Conservation (phyloP, 2,113 vertebrate species). For the Silurus asotus region DNA sequence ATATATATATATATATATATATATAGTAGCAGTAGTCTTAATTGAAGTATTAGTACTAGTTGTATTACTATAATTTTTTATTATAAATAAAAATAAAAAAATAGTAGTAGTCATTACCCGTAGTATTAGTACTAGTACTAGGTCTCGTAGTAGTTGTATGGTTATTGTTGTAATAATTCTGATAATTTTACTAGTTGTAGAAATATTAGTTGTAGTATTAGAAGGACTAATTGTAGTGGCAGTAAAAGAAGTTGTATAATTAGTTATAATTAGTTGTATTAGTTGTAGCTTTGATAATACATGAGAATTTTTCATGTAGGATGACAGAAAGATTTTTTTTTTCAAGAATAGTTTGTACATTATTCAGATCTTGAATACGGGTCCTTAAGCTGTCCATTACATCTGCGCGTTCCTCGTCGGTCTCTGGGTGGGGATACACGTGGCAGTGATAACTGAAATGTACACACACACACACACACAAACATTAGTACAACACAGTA, state of each 20-base stretch:
- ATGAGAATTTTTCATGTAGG: too few relatives aligned
- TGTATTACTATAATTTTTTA: too few relatives aligned
- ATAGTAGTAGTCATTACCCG: too few relatives aligned
- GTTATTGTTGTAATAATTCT: background rate
- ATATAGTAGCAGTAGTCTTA: too few relatives aligned
- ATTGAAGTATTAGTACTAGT: too few relatives aligned
- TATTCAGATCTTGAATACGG: constrained; percentile 90
- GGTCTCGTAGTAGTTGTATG: too few relatives aligned
- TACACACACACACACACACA: background rate
- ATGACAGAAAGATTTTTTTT: too few relatives aligned
- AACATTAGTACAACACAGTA: background rate
- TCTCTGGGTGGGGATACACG: constrained; percentile 89
- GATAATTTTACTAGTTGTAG: background rate
- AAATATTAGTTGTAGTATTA: background rate
- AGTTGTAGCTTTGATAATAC: background rate
- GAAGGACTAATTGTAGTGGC: background rate
- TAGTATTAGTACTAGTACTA: too few relatives aligned
- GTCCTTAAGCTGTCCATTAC: constrained; percentile 85
- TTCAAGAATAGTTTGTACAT: constrained; percentile 68
- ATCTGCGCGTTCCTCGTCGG: constrained; percentile 80
- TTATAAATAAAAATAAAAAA: too few relatives aligned
- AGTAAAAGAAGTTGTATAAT: background rate
- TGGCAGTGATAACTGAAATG: constrained; percentile 89
- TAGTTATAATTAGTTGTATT: background rate
- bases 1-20: too few relatives aligned